Evolutionary conservation across 2,113 vertebrate species (phyloP).

Genomic region (Amphilophus citrinellus): DNA sequence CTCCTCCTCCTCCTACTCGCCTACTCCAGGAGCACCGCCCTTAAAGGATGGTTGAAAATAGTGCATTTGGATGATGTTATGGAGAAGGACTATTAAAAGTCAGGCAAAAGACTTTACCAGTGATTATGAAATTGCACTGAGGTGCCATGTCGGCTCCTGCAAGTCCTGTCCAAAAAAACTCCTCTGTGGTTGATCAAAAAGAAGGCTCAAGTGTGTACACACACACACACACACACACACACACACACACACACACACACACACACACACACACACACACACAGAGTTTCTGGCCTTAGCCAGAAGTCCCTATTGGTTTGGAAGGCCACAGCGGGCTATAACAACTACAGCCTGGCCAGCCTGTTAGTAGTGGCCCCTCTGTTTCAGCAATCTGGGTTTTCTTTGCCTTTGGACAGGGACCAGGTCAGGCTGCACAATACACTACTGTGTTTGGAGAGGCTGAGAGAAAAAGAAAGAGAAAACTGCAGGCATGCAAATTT

Average conservation of each 20-base stretch:
- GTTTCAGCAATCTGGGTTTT: conserved; percentile 79
- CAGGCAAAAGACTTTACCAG: conserved; percentile 77
- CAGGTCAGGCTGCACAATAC: conserved; percentile 78
- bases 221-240: conserved; percentile 17
- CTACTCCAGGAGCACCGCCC: conserved; percentile 24
- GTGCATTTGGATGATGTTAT: conserved; percentile 54
- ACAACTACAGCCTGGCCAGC: conserved; percentile 65
- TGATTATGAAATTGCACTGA: conserved; percentile 65
- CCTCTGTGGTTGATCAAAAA: conserved; percentile 74
- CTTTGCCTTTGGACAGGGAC: conserved; percentile 72
- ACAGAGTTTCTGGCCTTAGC: conserved; percentile 44
- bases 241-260: conserved; percentile 10
- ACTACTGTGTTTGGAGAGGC: conserved; percentile 67
- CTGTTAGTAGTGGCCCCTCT: conserved; percentile 71
- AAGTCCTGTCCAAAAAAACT: conserved; percentile 60
- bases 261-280: conserved; percentile 25
- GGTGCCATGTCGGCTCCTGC: conserved; percentile 70
- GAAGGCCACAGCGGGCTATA: conserved; percentile 60
- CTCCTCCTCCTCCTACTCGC: conserved; percentile 33
- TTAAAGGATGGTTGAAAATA: conserved; percentile 55
- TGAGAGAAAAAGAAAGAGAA: conserved; percentile 27
- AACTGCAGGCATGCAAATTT: conserved; percentile 33
- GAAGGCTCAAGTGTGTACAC: conserved; percentile 9
- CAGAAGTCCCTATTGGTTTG: conserved; percentile 69
- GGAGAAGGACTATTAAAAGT: conserved; percentile 74